Evolutionary conservation across 1,140 invertebrate genomes (phyloP).

Genomic region (Drosophila ficusphila): DNA sequence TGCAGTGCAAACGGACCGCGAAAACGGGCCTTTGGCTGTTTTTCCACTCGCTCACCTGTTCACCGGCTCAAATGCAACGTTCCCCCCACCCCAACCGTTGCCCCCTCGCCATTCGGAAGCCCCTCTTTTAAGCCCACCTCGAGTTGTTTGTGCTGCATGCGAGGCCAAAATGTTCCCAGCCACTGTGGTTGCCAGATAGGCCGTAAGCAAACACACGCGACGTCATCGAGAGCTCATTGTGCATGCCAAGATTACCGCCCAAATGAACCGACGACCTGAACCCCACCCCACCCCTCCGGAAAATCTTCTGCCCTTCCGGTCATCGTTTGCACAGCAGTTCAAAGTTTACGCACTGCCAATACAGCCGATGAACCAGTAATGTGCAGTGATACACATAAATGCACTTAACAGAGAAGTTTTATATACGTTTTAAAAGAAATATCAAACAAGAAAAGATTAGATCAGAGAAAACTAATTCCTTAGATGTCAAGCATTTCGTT

Average conservation of each 20-base stretch:
- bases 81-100: background rate
- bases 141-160: slow-evolving; percentile 65
- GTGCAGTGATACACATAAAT: slow-evolving; percentile 1
- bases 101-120: background rate
- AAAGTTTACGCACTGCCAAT: slow-evolving; percentile 53
- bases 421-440: no score
- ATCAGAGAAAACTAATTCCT: no score
- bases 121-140: slow-evolving; percentile 10
- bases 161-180: slow-evolving; percentile 52
- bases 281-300: background rate
- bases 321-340: slow-evolving; percentile 23
- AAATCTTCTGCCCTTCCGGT: background rate
- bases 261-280: slow-evolving; percentile 41
- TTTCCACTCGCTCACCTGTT: slow-evolving; percentile 22
- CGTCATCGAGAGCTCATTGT: slow-evolving; percentile 62
- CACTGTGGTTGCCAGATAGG: slow-evolving; percentile 61
- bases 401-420: no score
- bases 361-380: slow-evolving; percentile 36
- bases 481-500: no score
- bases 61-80: background rate
- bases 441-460: no score
- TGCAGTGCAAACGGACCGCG: slow-evolving; percentile 52
- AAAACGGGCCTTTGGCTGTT: slow-evolving; percentile 45
- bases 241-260: slow-evolving; percentile 74
- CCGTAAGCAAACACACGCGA: slow-evolving; percentile 49